phyloP scores from a whole-genome alignment of 2,888 invertebrate species.

The Acrobasis repandana region DNA sequence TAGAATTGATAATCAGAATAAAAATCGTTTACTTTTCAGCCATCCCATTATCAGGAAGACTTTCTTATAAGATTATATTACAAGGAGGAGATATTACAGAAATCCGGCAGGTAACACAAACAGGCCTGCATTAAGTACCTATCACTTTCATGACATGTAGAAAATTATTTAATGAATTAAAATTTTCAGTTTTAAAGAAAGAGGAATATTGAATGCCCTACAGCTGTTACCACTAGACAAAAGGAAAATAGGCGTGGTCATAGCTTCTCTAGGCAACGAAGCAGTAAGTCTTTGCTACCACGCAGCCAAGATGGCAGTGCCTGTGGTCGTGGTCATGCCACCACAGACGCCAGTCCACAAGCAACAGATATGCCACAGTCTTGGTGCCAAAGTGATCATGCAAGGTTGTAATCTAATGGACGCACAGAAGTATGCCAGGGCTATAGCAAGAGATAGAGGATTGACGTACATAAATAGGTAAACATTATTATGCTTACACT shows the following conservation, averaged over 20 bases:
- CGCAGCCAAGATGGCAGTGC: constrained; percentile 82
- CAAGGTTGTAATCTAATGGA: constrained; percentile 84
- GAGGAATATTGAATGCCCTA: constrained; percentile 86
- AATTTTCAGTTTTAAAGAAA: constrained; percentile 86
- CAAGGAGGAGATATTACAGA: constrained; percentile 56
- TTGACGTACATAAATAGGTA: constrained; percentile 86
- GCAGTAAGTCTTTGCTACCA: constrained; percentile 86
- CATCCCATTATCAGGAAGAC: constrained; percentile 54
- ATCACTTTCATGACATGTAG: no score
- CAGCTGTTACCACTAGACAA: constrained; percentile 81
- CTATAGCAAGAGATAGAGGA: constrained; percentile 82
- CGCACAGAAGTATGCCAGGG: constrained; percentile 83
- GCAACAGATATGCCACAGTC: constrained; percentile 83
- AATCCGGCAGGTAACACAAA: constrained; percentile 52
- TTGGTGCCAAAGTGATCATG: constrained; percentile 86
- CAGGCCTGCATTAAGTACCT: no score
- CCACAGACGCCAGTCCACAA: constrained; percentile 86
- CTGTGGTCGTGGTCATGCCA: constrained; percentile 88
- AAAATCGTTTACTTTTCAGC: constrained; percentile 43
- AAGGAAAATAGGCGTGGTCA: constrained; percentile 84
- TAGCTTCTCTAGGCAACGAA: constrained; percentile 88
- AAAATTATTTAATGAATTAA: no score
- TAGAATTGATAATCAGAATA: no score
- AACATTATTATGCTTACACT: constrained; percentile 6
- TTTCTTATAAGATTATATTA: constrained; percentile 53